phyloP scores from a whole-genome alignment of 2,113 vertebrate species.

The Pteruthius melanotis region DNA sequence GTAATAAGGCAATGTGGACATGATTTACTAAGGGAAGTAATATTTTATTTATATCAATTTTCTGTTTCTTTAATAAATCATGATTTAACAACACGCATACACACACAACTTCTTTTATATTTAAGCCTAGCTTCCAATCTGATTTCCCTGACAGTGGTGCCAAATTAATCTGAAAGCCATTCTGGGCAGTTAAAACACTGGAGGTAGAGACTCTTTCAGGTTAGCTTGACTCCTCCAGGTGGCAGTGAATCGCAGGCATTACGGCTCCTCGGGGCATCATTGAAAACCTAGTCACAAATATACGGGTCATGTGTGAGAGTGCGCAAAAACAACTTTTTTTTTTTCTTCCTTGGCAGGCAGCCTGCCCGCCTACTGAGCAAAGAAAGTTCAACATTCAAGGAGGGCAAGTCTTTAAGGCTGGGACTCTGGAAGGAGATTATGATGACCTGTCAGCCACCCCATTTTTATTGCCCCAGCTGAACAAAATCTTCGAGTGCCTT shows the following conservation, averaged over 20 bases:
- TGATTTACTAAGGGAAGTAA: neutral
- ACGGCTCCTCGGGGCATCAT: neutral
- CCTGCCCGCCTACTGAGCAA: neutral
- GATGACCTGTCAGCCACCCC: neutral
- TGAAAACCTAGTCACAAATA: neutral
- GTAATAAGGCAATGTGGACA: neutral
- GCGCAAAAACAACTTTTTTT: neutral
- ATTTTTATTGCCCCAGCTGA: neutral
- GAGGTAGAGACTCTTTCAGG: neutral
- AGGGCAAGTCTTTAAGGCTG: neutral
- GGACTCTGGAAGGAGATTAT: neutral
- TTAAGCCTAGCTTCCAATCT: neutral
- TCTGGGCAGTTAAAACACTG: neutral
- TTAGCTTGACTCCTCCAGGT: neutral
- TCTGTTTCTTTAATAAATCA: neutral
- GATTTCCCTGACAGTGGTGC: neutral
- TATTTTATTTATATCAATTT: slow-evolving; percentile 7
- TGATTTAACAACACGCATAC: neutral
- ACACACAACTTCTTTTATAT: neutral
- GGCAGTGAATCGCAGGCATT: neutral
- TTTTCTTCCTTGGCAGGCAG: neutral
- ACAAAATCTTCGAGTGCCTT: neutral
- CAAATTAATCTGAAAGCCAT: neutral
- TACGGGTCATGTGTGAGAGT: neutral
- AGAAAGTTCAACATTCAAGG: neutral